Evolutionary conservation across 2,888 invertebrate genomes (phyloP).

Genomic region (Papilio protenor): DNA sequence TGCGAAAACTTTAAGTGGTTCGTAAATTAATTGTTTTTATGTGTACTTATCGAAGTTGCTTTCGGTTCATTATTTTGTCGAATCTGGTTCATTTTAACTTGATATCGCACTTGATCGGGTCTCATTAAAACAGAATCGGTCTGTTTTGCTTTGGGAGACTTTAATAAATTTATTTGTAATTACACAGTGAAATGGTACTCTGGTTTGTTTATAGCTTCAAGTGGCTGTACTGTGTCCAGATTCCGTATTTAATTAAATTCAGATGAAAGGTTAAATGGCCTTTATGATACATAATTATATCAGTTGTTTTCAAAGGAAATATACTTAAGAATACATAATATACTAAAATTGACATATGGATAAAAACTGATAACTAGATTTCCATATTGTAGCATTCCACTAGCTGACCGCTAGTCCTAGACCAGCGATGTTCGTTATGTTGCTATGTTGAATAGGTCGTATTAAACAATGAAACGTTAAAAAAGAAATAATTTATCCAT

Average conservation of each 20-base stretch:
- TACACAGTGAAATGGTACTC: conserved; percentile 29
- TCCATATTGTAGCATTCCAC: too few species aligned
- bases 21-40: conserved; percentile 38
- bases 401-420: too few species aligned
- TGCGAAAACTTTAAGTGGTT: conserved; percentile 8
- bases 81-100: conserved; percentile 40
- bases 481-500: not conserved
- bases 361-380: not conserved
- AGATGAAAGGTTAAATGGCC: conserved; percentile 26
- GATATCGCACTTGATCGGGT: conserved; percentile 30
- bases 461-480: not conserved
- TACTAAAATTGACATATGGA: not conserved
- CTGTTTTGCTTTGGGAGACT: conserved; percentile 26
- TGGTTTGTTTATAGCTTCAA: conserved; percentile 25
- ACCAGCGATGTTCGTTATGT: too few species aligned
- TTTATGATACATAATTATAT: conserved; percentile 29
- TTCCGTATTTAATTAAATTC: conserved; percentile 30
- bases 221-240: not conserved
- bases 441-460: not conserved
- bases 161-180: conserved; percentile 43
- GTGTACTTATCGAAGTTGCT: conserved; percentile 10
- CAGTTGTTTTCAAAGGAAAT: not conserved
- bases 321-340: not conserved
- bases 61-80: conserved; percentile 34
- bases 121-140: conserved; percentile 36